Evolutionary conservation across 2,888 invertebrate species (phyloP), one percentile per base, ranked within the genome.

Genomic region (Patella pellucida): DNA sequence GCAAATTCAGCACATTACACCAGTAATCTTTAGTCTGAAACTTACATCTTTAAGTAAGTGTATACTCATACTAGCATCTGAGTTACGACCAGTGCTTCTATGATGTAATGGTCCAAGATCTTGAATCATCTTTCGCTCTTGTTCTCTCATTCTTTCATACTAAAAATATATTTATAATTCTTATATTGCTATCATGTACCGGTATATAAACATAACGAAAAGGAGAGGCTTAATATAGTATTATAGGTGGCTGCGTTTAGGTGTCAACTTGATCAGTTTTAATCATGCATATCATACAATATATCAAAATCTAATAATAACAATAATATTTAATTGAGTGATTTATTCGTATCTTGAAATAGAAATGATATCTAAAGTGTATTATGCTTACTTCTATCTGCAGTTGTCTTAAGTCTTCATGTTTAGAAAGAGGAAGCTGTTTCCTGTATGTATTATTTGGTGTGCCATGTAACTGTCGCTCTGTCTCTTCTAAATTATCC

Each of bases 101-200:
- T 23, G 52, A 52, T 75, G 73, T 50, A 52, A 68, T 71, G 71
- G 50, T 3, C 52, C 68, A 52, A 19, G 73, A 7, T 73, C 75
- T 15, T 73, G 73, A 51, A 14, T 71, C 27, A 67, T 19, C 31
- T n/a, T 19, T 27, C 76, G 70, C 76, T 84, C 83, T 50, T 76
- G 68, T n/a, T 85, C 83, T 76, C 84, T 79, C 56, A 84, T 71
- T 62, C 82, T 81, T 71, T 87, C 87, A 80, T 87, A 86, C 87
- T 87, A 83, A 73, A 85, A 86, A 41, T 41, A 41, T 41, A 41
- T 9, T 41, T 9, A 41, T 41, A 31, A 41, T 41, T 9, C 41
- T 41, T 41, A 41, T 41, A 9, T 41, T 9, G 41, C 41, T 41
- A 41, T 41, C n/a, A n/a, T n/a, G n/a, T n/a, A n/a, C n/a, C n/a